These are phyloP conservation scores for Watsonalla binaria DNA, from an alignment of 2,888 invertebrate genomes.

Conservation along the genomic window DNA sequence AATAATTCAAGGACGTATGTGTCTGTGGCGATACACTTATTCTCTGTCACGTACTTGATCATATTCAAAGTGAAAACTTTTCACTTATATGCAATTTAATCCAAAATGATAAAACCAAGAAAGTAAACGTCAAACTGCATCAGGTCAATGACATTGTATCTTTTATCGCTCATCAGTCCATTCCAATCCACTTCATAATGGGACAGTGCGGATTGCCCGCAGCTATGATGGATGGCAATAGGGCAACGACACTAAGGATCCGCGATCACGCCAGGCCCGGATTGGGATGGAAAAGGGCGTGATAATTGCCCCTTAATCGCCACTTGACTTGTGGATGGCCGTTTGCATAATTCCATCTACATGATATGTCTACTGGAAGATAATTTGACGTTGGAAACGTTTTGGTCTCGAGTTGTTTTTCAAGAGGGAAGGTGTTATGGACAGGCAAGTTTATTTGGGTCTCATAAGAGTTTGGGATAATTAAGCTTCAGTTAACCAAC, in stretches of 20 bases:
- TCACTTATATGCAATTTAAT: too few species aligned
- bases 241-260: not conserved
- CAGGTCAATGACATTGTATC: not conserved
- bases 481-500: too few species aligned
- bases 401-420: too few species aligned
- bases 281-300: not conserved
- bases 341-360: not conserved
- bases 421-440: too few species aligned
- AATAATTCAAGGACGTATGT: too few species aligned
- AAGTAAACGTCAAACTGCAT: not conserved
- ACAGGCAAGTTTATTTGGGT: too few species aligned
- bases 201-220: slow-evolving; percentile 5
- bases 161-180: not conserved
- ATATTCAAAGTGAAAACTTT: too few species aligned
- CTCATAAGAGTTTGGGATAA: too few species aligned
- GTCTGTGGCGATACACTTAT: too few species aligned
- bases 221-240: not conserved
- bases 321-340: not conserved
- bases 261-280: not conserved
- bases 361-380: not conserved
- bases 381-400: too few species aligned
- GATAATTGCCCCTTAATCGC: not conserved
- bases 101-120: not conserved
- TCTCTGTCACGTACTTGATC: too few species aligned
- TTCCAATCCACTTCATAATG: slow-evolving; percentile 7